Base-by-base conservation (phyloP, 2,113 vertebrate species). In the Hydrolagus affinis region DNA sequence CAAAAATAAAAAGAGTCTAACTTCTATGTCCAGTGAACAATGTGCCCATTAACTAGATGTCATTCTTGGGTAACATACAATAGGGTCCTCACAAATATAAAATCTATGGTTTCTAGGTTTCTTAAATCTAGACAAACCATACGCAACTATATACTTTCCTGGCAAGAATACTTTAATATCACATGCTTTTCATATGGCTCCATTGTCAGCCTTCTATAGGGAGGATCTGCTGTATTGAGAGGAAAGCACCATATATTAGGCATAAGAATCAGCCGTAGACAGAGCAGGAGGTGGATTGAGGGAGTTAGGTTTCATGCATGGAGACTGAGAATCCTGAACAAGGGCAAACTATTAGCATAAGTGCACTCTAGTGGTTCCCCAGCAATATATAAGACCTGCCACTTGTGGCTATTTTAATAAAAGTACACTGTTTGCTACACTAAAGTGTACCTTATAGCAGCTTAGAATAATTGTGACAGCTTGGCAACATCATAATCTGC, bases 381-480 rank as follows among this genome's bases (percentile, higher is more conserved):
- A 83, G 62, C 59, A 68, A 66, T 28, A 28, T 66, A 83, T 66
- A 83, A 83, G 78, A 66, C 78, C 66, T 83, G 59, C 66, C 30
- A 17, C 32, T 83, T 83, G 64, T 83, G 78, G 62, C 78, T n/a
- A 30, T 68, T 83, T 83, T 32, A 83, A 83, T 83, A 68, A 83
- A 80, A 68, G 78, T 75, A 44, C 15, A 44, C 17, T 57, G 28
- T 83, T 66, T 83, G 14, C 59, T 83, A 62, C 30, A 30, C 60
- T 66, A 21, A 25, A 80, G 77, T n/a, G 64, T 56, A 12, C 14
- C 66, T 83, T 83, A 44, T 44, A 28, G 78, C 15, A 32, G 62
- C 66, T 83, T 66, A 28, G 30, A 83, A 66, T 83, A 83, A 83
- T 28, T 66, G 28, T 30, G 60, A 32, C 12, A 19, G 60, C 28